phyloP scores from a whole-genome alignment of 1,140 invertebrate species.

The Macrobrachium rosenbergii region DNA sequence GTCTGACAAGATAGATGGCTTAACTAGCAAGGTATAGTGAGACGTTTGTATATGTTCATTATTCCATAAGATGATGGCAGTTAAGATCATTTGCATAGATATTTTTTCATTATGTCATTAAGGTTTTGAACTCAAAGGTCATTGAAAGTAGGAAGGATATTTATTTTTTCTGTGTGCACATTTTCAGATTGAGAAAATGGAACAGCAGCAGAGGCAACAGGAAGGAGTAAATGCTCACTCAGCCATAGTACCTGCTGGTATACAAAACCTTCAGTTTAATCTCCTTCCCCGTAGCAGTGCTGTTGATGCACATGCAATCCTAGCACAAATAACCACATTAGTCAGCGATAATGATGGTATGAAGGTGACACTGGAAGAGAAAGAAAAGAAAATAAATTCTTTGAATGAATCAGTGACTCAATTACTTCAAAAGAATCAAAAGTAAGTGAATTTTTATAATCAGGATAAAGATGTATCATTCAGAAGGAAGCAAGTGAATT shows the following conservation, averaged over 20 bases:
- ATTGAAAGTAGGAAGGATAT: neutral
- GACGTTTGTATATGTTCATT: neutral
- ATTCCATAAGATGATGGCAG: no score
- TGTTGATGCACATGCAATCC: slow-evolving; percentile 21
- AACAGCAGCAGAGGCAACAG: slow-evolving; percentile 5
- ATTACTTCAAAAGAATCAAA: slow-evolving; percentile 44
- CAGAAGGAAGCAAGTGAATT: no score
- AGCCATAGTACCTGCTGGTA: neutral
- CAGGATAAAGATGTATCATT: no score
- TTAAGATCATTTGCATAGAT: no score
- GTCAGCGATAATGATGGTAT: slow-evolving; percentile 36
- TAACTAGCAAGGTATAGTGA: slow-evolving; percentile 23
- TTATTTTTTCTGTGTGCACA: neutral
- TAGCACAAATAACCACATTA: slow-evolving; percentile 26
- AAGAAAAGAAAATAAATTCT: neutral
- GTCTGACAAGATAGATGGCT: slow-evolving; percentile 35
- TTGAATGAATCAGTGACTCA: slow-evolving; percentile 33
- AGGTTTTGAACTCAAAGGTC: neutral
- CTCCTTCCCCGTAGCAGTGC: neutral
- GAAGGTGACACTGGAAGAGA: slow-evolving; percentile 19
- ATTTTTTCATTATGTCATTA: no score
- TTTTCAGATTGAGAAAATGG: slow-evolving; percentile 31
- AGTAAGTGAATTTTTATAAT: slow-evolving; percentile 1
- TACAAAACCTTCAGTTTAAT: neutral
- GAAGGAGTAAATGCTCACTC: neutral